A percentile compares a stretch with the other conserved stretches of the same genome.
phyloP scores from a whole-genome alignment of 2,888 invertebrate genomes.

The Drosophila mettleri region DNA sequence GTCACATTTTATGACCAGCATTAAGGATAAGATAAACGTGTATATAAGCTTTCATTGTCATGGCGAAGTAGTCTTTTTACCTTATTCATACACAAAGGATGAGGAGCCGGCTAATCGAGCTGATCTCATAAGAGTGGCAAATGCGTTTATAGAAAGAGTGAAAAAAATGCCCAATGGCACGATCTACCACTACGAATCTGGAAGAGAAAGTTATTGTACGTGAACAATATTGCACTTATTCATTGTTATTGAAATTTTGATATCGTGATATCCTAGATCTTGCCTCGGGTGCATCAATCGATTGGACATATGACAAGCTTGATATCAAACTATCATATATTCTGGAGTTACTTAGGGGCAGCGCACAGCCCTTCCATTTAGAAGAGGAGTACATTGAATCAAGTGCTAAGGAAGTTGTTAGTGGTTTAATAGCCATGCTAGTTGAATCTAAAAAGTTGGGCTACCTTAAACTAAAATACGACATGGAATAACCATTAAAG shows the following conservation, averaged over 20 bases:
- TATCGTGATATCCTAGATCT: too few species aligned
- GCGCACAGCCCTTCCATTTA: slow-evolving; percentile 81
- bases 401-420: slow-evolving; percentile 86
- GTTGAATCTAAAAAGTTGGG: slow-evolving; percentile 83
- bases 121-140: neutral
- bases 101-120: neutral
- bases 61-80: neutral
- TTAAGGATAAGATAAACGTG: slow-evolving; percentile 84
- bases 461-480: slow-evolving; percentile 59
- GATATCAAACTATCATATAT: neutral
- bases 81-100: neutral
- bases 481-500: slow-evolving; percentile 20
- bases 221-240: too few species aligned
- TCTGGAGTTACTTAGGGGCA: neutral
- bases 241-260: too few species aligned
- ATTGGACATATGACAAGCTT: neutral
- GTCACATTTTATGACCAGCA: slow-evolving; percentile 84
- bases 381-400: slow-evolving; percentile 86
- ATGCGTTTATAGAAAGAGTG: neutral
- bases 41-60: slow-evolving; percentile 87
- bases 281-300: too few species aligned
- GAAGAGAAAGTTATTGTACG: neutral
- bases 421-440: slow-evolving; percentile 84
- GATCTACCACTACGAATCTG: neutral
- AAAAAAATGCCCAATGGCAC: neutral